Base-by-base conservation (phyloP, 1,140 invertebrate genomes). In the Nymphalis io region DNA sequence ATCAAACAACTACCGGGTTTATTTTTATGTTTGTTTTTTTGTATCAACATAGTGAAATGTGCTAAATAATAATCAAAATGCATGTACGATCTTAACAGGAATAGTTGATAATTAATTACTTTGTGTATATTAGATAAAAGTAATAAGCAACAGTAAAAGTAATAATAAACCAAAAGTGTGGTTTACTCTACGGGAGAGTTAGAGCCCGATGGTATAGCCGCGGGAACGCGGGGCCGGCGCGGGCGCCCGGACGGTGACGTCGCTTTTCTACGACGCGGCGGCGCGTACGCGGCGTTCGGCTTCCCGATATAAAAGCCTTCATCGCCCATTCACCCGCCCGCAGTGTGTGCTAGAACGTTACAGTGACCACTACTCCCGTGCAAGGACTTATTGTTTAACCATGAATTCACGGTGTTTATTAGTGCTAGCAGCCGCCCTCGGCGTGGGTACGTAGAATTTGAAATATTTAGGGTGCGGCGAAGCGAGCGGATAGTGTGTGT, bases 331-430 rank as follows among this genome's bases (percentile, higher is more conserved):
- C 89, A 89, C 88, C 87, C 88, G 89, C 85, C 81, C 89, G 89
- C 89, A 91, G 89, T 91, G 82, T 87, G 89, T 91, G 89, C 82
- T 89, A 78, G 83, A 84, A 87, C 89, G 87, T 89, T 83, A 87
- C 64, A 88, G 89, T 90, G 87, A 80, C 82, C 80, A 89, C 89
- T 82, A 76, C 82, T 82, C 72, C 75, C 78, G 87, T 89, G 87
- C 80, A 85, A 89, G 84, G 87, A 89, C 87, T 88, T 51, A 82
- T 70, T 85, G 80, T 87, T 85, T 76, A 82, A 90, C 76, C 72
- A 91, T 91, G 87, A 85, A 87, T 88, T 81, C 89, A 81, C 78
- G 87, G 89, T 90, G 88, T 90, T 90, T 91, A 83, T 79, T 91
- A 88, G 89, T 91, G 87, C 80, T 91, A 83, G 89, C 89, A 76